Conservation (phyloP, 2,113 vertebrate genomes). For the Rhabdomys dilectus region DNA sequence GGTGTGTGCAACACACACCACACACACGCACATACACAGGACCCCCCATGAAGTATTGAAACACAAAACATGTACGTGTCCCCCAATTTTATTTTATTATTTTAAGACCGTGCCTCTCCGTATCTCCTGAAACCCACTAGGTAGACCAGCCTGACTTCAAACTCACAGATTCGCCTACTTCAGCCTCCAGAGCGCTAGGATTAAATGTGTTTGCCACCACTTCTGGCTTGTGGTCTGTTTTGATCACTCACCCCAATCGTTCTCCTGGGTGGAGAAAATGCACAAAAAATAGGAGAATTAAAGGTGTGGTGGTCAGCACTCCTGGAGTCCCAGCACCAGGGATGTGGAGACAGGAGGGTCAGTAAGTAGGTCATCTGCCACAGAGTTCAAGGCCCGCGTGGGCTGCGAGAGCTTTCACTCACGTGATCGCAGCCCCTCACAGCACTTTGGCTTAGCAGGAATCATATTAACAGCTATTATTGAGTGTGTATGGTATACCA, state of each 20-base stretch:
- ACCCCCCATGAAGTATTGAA: neutral
- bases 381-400: neutral
- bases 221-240: neutral
- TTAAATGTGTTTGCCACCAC: neutral
- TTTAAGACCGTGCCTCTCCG: neutral
- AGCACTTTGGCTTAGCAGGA: neutral
- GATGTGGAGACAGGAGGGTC: neutral
- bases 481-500: neutral
- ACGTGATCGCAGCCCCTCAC: neutral
- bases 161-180: neutral
- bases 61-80: neutral
- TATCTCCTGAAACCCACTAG: neutral
- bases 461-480: neutral
- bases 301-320: neutral
- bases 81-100: neutral
- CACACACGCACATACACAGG: neutral
- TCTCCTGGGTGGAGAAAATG: neutral
- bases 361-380: too few relatives aligned
- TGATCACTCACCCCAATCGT: neutral
- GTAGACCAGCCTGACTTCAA: neutral
- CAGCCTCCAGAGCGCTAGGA: neutral
- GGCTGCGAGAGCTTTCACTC: neutral
- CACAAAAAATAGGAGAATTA: constrained; percentile 34
- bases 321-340: neutral
- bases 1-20: neutral